Evolutionary conservation across 2,888 invertebrate genomes (phyloP).

Genomic region (Papilio demoleus): DNA sequence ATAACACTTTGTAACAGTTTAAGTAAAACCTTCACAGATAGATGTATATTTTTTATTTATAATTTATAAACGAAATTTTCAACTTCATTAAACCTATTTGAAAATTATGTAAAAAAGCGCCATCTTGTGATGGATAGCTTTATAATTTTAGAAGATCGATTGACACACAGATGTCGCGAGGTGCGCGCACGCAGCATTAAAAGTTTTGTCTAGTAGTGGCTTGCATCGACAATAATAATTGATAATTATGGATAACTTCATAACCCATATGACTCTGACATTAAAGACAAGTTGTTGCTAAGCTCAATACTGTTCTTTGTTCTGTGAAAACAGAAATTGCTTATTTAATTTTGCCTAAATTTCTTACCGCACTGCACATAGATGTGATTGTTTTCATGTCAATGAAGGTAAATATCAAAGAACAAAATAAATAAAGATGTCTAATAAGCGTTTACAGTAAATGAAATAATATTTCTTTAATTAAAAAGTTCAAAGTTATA

Average conservation of each 20-base stretch:
- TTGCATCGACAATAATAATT: background rate
- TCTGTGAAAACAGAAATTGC: too few species aligned
- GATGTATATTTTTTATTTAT: background rate
- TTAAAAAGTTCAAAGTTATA: too few species aligned
- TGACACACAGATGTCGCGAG: conserved; percentile 61
- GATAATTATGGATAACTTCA: background rate
- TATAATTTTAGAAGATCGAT: conserved; percentile 43
- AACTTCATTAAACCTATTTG: conserved; percentile 29
- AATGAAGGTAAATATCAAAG: too few species aligned
- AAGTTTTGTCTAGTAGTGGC: background rate
- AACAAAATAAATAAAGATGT: too few species aligned
- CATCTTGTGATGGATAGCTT: conserved; percentile 62
- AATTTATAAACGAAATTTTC: background rate
- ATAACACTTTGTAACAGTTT: conserved; percentile 60
- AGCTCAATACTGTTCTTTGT: too few species aligned
- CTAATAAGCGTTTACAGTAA: too few species aligned
- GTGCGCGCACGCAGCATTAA: conserved; percentile 58
- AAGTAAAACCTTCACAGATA: conserved; percentile 27
- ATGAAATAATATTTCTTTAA: too few species aligned
- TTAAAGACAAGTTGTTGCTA: too few species aligned
- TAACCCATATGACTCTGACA: too few species aligned
- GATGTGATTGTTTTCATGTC: too few species aligned
- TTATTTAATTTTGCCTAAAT: too few species aligned
- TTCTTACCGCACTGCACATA: too few species aligned
- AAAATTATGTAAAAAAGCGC: conserved; percentile 56